A percentile compares a stretch with the other conserved stretches of the same genome.
Evolutionary conservation across 1,140 invertebrate species (phyloP).

Genomic region (Batillaria attramentaria): DNA sequence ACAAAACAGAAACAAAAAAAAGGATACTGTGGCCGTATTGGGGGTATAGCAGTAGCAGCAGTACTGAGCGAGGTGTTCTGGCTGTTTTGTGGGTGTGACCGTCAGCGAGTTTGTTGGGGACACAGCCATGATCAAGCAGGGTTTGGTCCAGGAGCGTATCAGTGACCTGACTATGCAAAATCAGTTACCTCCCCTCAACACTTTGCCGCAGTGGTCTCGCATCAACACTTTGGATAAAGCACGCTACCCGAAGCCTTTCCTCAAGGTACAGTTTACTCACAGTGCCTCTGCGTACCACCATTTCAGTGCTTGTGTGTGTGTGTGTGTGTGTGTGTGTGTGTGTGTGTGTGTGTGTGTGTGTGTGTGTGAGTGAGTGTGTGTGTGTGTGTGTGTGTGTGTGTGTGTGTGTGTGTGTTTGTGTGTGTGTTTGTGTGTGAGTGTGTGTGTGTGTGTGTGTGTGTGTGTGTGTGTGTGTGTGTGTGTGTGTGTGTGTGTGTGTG

Average conservation of each 20-base stretch:
- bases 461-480: background rate
- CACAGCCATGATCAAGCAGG: conserved; percentile 59
- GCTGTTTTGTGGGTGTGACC: background rate
- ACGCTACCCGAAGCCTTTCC: conserved; percentile 68
- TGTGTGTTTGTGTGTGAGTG: no score
- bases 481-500: background rate
- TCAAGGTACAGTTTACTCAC: conserved; percentile 55
- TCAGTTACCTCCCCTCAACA: conserved; percentile 57
- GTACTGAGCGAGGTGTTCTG: background rate
- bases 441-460: no score
- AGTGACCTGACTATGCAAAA: conserved; percentile 63
- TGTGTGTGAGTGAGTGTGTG: no score
- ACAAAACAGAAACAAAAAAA: background rate
- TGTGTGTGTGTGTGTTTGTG: no score
- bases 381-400: no score
- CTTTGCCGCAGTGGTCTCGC: conserved; percentile 69
- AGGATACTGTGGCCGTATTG: background rate
- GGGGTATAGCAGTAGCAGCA: background rate
- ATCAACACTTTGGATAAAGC: conserved; percentile 67
- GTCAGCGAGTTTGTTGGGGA: background rate
- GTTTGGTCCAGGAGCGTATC: conserved; percentile 61
- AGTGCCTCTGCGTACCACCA: conserved; percentile 2
- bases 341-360: no score
- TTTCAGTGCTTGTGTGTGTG: no score
- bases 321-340: no score